Base-by-base conservation (phyloP, 1,140 invertebrate species). In the Cylas formicarius region DNA sequence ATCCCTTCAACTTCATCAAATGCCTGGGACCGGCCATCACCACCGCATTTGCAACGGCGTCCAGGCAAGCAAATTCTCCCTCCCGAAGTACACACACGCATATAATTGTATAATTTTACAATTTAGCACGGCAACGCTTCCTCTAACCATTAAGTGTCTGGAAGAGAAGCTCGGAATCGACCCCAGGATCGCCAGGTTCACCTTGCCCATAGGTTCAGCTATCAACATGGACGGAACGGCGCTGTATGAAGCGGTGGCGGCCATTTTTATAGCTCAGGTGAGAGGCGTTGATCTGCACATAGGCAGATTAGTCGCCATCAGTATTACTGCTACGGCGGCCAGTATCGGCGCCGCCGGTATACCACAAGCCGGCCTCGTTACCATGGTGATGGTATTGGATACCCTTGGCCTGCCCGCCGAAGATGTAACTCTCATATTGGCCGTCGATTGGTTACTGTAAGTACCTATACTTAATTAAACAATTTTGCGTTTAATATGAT, bases 301-400 rank as follows among this genome's bases (percentile, higher is more conserved):
- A 39, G 84, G 82, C 1, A 73, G 81, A 49, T 72, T 62, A 20
- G 50, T 65, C 14, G 61, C 62, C 10, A 61, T 65, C 57, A 86
- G 84, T 65, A 78, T 90, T 28, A 87, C 86, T 3, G 81, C 86
- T n/a, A 89, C 85, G 7, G 77, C 85, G 27, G 88, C 88, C 2
- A 85, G 84, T 57, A 89, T 92, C 51, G 89, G 89, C 22, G 86
- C 88, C n/a, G 88, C 89, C 19, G 85, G 86, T 37, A 88, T 92
- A 38, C 89, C 89, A 1, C 84, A 89, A 60, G 86, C 86, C 20
- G 82, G 81, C 37, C 61, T 86, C 22, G 84, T 90, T 6, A 90
- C 86, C 8, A 85, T 90, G 83, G 80, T 90, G 14, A 87, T 91
- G 73, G 87, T 91, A 3, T 62, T 91, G 44, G 84, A 86, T 43